A percentile compares a stretch with the other conserved stretches of the same genome.
These are phyloP conservation scores for Abrostola triplasia DNA, from an alignment of 2,888 invertebrate genomes.

Conservation along the genomic window DNA sequence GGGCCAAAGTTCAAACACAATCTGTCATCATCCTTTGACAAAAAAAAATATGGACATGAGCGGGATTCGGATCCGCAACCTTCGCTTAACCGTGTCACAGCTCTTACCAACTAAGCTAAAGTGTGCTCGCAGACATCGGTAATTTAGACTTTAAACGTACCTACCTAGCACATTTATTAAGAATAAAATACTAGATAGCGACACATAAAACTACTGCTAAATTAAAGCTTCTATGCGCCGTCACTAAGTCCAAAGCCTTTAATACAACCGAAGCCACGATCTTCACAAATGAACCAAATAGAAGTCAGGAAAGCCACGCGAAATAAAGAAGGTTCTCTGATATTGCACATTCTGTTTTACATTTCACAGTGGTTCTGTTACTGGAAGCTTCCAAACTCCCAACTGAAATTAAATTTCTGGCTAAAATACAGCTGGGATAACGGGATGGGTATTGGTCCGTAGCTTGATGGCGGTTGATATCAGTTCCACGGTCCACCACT, in stretches of 20 bases:
- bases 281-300: background rate
- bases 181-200: background rate
- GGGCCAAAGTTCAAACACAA: too few species aligned
- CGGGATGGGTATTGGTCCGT: slow-evolving; percentile 10
- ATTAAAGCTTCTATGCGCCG: background rate
- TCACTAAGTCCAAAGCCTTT: background rate
- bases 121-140: too few species aligned
- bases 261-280: slow-evolving; percentile 1
- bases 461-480: slow-evolving; percentile 29
- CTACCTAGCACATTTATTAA: background rate
- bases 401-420: slow-evolving; percentile 22
- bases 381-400: background rate
- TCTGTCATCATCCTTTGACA: too few species aligned
- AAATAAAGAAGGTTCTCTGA: slow-evolving; percentile 4
- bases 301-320: background rate
- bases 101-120: too few species aligned
- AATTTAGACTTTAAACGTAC: too few species aligned
- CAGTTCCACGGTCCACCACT: too few species aligned
- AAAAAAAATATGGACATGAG: too few species aligned
- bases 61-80: too few species aligned
- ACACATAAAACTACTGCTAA: background rate
- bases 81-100: too few species aligned
- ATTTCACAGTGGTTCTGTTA: slow-evolving; percentile 14
- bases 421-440: slow-evolving; percentile 25
- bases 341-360: slow-evolving; percentile 10